Evolutionary conservation across 64 coral and sea anemone genomes (phyloP).

Genomic region (Acropora tenuis): DNA sequence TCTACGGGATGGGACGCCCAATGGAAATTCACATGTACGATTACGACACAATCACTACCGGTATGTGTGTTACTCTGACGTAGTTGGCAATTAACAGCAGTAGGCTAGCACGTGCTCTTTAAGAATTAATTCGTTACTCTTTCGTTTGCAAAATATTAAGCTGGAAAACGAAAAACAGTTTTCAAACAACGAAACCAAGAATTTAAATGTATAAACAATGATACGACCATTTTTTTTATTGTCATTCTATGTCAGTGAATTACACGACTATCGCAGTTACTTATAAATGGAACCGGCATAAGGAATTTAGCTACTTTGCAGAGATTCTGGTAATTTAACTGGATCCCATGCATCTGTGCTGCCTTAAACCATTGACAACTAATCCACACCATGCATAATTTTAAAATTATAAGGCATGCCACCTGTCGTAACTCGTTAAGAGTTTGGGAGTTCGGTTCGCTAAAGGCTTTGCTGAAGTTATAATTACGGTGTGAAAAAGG

Average conservation of each 20-base stretch:
- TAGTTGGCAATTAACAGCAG: not conserved
- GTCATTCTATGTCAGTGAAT: not conserved
- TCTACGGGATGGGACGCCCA: slow-evolving; percentile 27
- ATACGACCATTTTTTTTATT: too few relatives aligned
- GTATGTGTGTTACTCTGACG: not conserved
- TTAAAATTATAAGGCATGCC: not conserved
- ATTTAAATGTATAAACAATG: not conserved
- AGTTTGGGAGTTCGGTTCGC: not conserved
- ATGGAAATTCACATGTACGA: slow-evolving; percentile 48
- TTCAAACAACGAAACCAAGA: not conserved
- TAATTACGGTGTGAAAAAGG: not conserved
- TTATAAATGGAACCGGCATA: not conserved
- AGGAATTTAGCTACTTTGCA: not conserved
- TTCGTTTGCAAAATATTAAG: not conserved
- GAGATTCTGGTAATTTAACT: not conserved
- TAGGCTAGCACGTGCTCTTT: not conserved
- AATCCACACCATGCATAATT: not conserved
- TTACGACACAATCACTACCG: not conserved
- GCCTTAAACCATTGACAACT: not conserved
- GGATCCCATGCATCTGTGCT: not conserved
- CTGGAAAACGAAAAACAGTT: not conserved
- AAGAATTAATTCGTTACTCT: not conserved
- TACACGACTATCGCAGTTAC: not conserved
- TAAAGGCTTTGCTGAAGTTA: not conserved
- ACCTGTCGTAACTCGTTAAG: not conserved